Evolutionary conservation across 2,888 invertebrate species (phyloP).

Genomic region (Oscheius sp.): DNA sequence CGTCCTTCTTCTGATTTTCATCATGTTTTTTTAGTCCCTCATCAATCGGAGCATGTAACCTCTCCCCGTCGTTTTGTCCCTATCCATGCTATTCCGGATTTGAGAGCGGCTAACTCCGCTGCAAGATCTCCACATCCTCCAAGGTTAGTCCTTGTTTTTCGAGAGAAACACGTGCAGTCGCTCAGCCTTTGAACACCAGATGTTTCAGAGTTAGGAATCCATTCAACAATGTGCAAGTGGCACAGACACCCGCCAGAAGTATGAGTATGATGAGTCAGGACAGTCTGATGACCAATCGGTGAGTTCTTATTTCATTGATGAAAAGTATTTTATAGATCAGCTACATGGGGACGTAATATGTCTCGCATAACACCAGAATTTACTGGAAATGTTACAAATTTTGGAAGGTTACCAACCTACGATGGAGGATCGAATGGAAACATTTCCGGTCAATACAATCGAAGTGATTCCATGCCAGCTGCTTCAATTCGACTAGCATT

Average conservation of each 20-base stretch:
- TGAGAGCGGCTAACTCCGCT: constrained; percentile 64
- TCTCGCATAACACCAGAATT: constrained; percentile 14
- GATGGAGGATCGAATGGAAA: constrained; percentile 35
- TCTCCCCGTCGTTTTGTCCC: constrained; percentile 65
- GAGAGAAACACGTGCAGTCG: no score
- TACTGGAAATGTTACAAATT: constrained; percentile 42
- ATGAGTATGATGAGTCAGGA: constrained; percentile 58
- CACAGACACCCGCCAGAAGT: constrained; percentile 40
- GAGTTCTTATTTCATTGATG: neutral
- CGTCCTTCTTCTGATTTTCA: neutral
- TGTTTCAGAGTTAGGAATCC: constrained; percentile 29
- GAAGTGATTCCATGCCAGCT: constrained; percentile 47
- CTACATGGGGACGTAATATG: constrained; percentile 12
- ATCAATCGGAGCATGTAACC: constrained; percentile 37
- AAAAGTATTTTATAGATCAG: neutral
- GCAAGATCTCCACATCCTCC: constrained; percentile 57
- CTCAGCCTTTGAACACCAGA: constrained; percentile 9
- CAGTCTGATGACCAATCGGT: constrained; percentile 45
- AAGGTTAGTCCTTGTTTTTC: constrained; percentile 24
- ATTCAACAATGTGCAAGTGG: constrained; percentile 28
- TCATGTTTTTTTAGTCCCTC: constrained; percentile 19
- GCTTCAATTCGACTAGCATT: constrained; percentile 64
- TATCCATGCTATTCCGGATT: constrained; percentile 55
- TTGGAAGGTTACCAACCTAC: constrained; percentile 29
- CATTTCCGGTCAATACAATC: constrained; percentile 27